Percentiles rank a stretch among this genome's conserved stretches.
phyloP scores from a whole-genome alignment of 1,140 invertebrate species.

The Chironomus striatipennis region DNA sequence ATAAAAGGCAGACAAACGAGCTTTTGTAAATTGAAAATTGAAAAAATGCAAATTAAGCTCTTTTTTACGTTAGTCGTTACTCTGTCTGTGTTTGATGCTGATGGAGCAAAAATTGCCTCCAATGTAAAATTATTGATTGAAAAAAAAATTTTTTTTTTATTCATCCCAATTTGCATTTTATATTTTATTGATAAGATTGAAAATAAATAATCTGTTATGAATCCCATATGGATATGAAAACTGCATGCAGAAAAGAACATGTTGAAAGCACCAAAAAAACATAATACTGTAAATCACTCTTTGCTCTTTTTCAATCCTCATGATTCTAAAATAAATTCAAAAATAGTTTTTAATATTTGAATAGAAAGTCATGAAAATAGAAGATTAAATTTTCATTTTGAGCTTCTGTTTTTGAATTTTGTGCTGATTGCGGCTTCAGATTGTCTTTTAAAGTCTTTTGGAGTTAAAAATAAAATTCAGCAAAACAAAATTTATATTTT shows the following conservation, averaged over 20 bases:
- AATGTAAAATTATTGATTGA: not conserved
- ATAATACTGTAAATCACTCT: too few relatives aligned
- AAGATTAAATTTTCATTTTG: not conserved
- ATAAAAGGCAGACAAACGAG: too few relatives aligned
- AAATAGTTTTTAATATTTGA: not conserved
- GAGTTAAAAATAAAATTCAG: too few relatives aligned
- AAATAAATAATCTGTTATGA: not conserved
- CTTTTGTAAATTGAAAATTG: not conserved
- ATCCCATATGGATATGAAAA: not conserved
- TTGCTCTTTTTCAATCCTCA: not conserved
- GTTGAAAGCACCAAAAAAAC: too few relatives aligned
- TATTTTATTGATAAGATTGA: not conserved
- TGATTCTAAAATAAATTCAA: not conserved
- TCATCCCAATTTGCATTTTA: not conserved
- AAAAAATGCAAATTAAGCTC: constrained; percentile 5
- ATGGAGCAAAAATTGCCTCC: not conserved
- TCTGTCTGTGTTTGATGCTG: not conserved
- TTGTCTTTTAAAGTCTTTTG: too few relatives aligned
- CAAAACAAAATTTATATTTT: too few relatives aligned
- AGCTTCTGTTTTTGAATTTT: too few relatives aligned
- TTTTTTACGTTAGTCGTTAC: not conserved
- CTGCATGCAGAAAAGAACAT: too few relatives aligned
- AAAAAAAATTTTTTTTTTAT: not conserved
- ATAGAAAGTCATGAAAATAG: constrained; percentile 9
- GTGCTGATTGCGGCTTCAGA: too few relatives aligned